These are phyloP conservation scores for Lagopus leucura DNA, from an alignment of 2,113 vertebrate species.

Conservation along the genomic window DNA sequence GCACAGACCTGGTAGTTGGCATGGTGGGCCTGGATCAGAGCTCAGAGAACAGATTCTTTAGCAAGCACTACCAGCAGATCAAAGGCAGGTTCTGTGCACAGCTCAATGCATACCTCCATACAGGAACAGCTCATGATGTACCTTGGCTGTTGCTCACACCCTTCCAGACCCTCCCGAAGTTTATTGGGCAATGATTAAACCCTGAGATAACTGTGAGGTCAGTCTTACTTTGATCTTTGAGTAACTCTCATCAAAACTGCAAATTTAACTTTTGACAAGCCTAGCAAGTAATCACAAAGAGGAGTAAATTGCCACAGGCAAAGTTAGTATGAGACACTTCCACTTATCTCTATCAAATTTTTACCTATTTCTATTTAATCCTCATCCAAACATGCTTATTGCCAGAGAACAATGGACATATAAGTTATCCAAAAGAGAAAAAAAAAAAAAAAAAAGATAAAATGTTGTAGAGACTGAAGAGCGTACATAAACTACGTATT, in stretches of 20 bases:
- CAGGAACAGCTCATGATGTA: background rate
- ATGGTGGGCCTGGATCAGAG: accelerated
- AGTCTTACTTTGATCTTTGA: background rate
- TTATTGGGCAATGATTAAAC: background rate
- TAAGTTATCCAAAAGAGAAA: background rate
- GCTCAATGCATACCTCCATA: accelerated
- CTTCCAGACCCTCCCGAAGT: background rate
- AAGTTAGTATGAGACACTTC: background rate
- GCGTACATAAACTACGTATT: background rate
- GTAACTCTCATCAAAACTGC: background rate
- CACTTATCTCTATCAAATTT: background rate
- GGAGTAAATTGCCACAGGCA: background rate
- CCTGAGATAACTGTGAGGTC: background rate
- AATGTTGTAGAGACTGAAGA: background rate
- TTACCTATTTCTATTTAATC: background rate
- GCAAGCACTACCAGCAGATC: background rate
- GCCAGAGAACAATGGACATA: background rate
- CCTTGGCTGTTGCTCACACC: background rate
- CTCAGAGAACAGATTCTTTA: background rate
- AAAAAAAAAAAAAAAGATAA: background rate
- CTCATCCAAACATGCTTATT: background rate
- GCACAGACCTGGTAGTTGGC: background rate
- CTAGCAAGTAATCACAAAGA: background rate
- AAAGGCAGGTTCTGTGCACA: accelerated
- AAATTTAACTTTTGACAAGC: background rate